Evolutionary conservation across 2,797 vertebrate genomes (phyloP), one percentile per base, ranked within the genome.

Genomic region (Glyptemys insculpta): DNA sequence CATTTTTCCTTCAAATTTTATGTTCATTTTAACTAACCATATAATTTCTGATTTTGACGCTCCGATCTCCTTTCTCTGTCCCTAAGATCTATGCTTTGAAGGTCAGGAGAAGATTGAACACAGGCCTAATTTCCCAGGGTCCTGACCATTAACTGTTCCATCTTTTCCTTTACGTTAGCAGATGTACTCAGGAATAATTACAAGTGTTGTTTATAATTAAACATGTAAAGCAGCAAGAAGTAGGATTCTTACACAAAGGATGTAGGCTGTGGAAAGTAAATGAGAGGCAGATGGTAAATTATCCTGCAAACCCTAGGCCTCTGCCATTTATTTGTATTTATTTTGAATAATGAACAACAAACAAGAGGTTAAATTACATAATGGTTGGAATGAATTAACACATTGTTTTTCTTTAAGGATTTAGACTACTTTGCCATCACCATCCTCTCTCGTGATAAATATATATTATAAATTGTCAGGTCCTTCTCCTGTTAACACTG

Each of bases 261-360:
- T 87, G 92, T 93, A 94, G 88, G 93, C 79, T 95, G 91, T 72
- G 95, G 44, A 76, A 85, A 83, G 54, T 92, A 54, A 86, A 96
- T 83, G 65, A 93, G 93, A 96, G 85, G 88, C 96, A 97, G 95
- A 97, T 95, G 95, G 95, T 62, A 95, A 95, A 94, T 85, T 54
- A 92, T 87, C 91, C 93, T 19, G n/a, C 79, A 89, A 94, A 93
- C 91, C 74, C 93, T 93, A 91, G 81, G 94, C 91, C 94, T 84
- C 86, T 95, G 92, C 68, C 59, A 34, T 85, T 94, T 95, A 62
- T 94, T 95, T 97, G 92, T 89, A 76, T 50, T 85, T 0, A 0
- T 41, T 82, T 88, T 1, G 2, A 88, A 94, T 83, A 86, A 7
- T 0, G 10, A 95, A 59, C 41, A 92, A 90, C 23, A 79, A 91